phyloP scores from a whole-genome alignment of 2,888 invertebrate species.

The Melanostoma mellinum region DNA sequence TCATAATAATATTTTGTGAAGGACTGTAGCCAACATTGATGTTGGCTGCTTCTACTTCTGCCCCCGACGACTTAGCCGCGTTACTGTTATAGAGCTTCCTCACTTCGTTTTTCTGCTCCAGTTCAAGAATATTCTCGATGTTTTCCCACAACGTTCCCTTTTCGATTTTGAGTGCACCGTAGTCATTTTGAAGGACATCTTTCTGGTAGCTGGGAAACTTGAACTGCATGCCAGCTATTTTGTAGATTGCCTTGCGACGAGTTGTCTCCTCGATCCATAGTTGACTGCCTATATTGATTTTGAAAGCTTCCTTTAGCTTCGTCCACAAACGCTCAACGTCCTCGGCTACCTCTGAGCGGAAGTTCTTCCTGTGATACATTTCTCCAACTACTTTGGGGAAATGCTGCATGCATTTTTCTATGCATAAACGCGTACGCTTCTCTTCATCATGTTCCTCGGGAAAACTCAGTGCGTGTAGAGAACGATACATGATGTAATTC shows the following conservation, averaged over 20 bases:
- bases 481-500: slow-evolving; percentile 78
- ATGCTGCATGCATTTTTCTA: slow-evolving; percentile 73
- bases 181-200: slow-evolving; percentile 59
- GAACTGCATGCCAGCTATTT: slow-evolving; percentile 74
- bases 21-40: slow-evolving; percentile 77
- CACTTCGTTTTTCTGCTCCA: slow-evolving; percentile 38
- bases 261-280: slow-evolving; percentile 78
- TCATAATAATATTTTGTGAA: slow-evolving; percentile 76
- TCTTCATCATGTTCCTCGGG: slow-evolving; percentile 54
- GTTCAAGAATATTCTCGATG: slow-evolving; percentile 37
- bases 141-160: slow-evolving; percentile 76
- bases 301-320: slow-evolving; percentile 77
- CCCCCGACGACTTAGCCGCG: slow-evolving; percentile 65
- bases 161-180: slow-evolving; percentile 73
- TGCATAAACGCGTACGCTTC: slow-evolving; percentile 73
- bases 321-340: slow-evolving; percentile 78
- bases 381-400: slow-evolving; percentile 79
- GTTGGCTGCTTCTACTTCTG: slow-evolving; percentile 76
- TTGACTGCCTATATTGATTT: slow-evolving; percentile 47
- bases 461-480: slow-evolving; percentile 76
- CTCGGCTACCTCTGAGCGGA: slow-evolving; percentile 71
- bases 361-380: slow-evolving; percentile 76
- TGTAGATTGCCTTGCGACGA: slow-evolving; percentile 75
- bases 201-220: slow-evolving; percentile 76
- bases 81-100: slow-evolving; percentile 55